Evolutionary conservation across 92 coral and sea anemone genomes (phyloP).

Genomic region (Epizoanthus illoricatus): DNA sequence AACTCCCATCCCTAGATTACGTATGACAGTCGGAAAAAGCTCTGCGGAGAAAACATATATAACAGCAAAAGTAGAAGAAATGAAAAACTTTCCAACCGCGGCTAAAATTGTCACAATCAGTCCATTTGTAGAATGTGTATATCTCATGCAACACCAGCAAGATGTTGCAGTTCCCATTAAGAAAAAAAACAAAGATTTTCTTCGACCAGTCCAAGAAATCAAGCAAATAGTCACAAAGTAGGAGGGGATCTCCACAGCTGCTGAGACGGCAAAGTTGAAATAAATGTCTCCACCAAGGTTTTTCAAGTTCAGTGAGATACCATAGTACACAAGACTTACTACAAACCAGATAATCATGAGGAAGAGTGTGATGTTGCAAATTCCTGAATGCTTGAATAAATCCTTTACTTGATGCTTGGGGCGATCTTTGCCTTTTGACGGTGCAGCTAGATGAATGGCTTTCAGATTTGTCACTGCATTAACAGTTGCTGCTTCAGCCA

Average conservation of each 20-base stretch:
- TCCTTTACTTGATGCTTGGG: constrained; percentile 35
- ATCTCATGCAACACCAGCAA: constrained; percentile 52
- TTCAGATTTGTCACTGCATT: constrained; percentile 44
- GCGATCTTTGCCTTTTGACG: constrained; percentile 20
- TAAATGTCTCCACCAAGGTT: constrained; percentile 68
- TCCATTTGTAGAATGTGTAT: constrained; percentile 35
- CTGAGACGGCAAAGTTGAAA: constrained; percentile 61
- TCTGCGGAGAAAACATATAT: constrained; percentile 67
- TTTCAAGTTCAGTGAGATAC: constrained; percentile 61
- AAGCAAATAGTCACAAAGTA: constrained; percentile 52
- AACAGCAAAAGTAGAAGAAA: constrained; percentile 59
- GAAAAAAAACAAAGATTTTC: constrained; percentile 53
- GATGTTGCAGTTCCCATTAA: constrained; percentile 52
- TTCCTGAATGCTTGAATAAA: constrained; percentile 40
- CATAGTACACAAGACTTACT: constrained; percentile 62
- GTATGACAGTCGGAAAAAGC: constrained; percentile 71
- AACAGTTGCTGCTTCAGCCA: constrained; percentile 39
- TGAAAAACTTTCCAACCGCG: constrained; percentile 60
- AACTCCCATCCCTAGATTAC: constrained; percentile 71
- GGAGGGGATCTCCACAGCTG: constrained; percentile 63
- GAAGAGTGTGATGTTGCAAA: constrained; percentile 43
- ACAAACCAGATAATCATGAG: constrained; percentile 57
- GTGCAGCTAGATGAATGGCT: constrained; percentile 18
- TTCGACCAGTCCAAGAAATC: constrained; percentile 57
- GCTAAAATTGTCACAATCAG: constrained; percentile 37